Evolutionary conservation across 2,888 invertebrate genomes (phyloP), one percentile per base, ranked within the genome.

Genomic region (Spialia ferax): DNA sequence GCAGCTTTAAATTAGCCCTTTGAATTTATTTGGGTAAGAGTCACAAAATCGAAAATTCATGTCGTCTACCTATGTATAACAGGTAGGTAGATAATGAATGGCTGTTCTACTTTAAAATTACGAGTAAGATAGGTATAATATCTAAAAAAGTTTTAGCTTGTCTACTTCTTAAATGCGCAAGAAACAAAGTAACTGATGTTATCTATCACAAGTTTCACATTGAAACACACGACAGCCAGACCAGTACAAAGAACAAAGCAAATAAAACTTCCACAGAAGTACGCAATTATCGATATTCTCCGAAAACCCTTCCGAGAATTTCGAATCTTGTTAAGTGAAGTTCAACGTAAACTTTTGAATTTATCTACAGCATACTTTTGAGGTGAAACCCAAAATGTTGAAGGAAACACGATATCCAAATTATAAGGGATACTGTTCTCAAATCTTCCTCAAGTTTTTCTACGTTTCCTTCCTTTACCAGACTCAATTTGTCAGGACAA

Each of bases 231-330:
- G 50, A 10, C 22, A 59, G 50, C 48, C 35, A 59, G 35, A n/a
- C 26, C 48, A 48, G 20, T 20, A 48, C 20, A 69, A 64, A 15
- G 48, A 6, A 64, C 57, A 77, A 75, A 77, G 75, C 75, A 75
- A 74, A 72, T 71, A 77, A 77, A 76, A 77, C 73, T 75, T 73
- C 72, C 74, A 79, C 72, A 77, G 74, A 73, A 80, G 79, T 80
- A 80, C 80, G 82, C 85, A 88, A 88, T 89, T 88, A 87, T 84
- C 80, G 81, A 88, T 88, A 85, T 81, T 75, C 76, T 78, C 79
- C 75, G 75, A 74, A 79, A 82, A 82, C 81, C 84, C 81, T 81
- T 77, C 71, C 68, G 70, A 69, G 73, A 80, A 78, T 82, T 81
- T 75, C 74, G 69, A 75, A 84, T 83, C 79, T 86, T 85, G 80